Conservation (phyloP, 2,113 vertebrate genomes). For the Gulo gulo region DNA sequence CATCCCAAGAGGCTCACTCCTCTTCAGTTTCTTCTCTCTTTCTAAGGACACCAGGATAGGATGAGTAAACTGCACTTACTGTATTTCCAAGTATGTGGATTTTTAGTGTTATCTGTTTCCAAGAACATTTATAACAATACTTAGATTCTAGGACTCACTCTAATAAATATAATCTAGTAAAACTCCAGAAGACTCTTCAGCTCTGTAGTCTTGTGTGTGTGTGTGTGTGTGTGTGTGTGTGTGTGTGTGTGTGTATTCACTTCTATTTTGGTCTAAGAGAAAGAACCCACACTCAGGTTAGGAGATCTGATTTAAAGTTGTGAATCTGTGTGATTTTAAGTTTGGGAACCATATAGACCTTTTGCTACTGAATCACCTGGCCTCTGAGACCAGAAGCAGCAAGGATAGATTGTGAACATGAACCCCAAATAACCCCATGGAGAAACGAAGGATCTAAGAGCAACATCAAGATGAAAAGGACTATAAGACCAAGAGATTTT, state of each 20-base stretch:
- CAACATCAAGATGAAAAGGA: neutral
- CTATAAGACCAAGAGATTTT: neutral
- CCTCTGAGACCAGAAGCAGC: neutral
- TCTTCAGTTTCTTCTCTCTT: neutral
- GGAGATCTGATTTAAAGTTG: neutral
- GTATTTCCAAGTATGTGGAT: neutral
- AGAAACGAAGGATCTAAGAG: neutral
- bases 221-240: neutral
- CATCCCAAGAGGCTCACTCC: neutral
- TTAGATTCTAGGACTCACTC: neutral
- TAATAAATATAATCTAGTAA: neutral
- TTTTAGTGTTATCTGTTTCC: neutral
- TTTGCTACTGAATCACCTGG: neutral
- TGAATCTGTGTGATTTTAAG: neutral
- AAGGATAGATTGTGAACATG: neutral
- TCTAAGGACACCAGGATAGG: neutral
- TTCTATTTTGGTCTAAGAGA: neutral
- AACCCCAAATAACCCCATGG: neutral
- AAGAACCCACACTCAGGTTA: neutral
- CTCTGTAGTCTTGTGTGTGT: neutral
- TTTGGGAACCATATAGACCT: neutral
- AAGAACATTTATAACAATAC: neutral
- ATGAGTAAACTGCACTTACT: neutral
- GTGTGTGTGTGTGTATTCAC: neutral
- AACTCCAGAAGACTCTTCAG: neutral